Evolutionary conservation across 2,797 vertebrate genomes (phyloP).

Genomic region (Mycteria americana): DNA sequence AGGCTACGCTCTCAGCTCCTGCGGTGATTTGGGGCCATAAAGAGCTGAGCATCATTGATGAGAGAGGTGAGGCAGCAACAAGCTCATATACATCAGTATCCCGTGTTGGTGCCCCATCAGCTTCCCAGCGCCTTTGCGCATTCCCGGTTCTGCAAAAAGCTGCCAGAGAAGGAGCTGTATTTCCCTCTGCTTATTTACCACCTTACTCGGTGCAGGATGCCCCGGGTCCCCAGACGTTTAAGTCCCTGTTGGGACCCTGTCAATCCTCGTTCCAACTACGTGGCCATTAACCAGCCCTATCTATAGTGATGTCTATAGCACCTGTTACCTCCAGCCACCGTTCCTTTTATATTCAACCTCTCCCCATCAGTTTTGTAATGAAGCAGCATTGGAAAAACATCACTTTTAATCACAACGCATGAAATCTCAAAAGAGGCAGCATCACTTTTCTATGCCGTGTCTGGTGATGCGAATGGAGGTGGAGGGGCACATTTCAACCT

Average conservation of each 20-base stretch:
- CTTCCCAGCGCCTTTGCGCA: background rate
- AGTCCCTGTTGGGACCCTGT: background rate
- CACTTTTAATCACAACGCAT: background rate
- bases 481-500: background rate
- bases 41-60: background rate
- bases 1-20: background rate
- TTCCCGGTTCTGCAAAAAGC: background rate
- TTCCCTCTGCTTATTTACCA: background rate
- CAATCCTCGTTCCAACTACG: background rate
- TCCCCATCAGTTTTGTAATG: background rate
- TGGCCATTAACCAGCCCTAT: background rate
- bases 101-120: accelerated
- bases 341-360: background rate
- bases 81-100: accelerated
- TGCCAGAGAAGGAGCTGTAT: background rate
- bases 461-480: constrained; percentile 17
- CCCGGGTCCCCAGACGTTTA: background rate
- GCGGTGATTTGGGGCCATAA: background rate
- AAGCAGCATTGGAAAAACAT: constrained; percentile 26
- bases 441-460: background rate
- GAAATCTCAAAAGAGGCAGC: constrained; percentile 16
- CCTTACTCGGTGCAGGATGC: background rate
- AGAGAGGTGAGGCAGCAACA: background rate
- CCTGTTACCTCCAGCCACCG: background rate
- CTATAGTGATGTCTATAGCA: background rate